phyloP scores from a whole-genome alignment of 1,140 invertebrate genomes.

The Drosophila setifemur region DNA sequence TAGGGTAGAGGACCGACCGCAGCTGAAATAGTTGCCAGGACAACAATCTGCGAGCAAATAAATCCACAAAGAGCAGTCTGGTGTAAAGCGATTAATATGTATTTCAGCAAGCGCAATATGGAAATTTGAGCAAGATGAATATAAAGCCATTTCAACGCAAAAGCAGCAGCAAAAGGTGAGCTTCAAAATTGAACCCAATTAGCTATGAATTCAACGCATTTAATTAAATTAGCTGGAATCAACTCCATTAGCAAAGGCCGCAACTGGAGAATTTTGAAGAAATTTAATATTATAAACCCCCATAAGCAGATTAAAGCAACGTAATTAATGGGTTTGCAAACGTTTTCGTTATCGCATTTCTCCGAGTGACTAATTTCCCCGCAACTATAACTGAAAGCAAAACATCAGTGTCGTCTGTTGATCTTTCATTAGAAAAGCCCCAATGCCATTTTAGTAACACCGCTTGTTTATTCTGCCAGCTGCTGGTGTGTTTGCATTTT shows the following conservation, averaged over 20 bases:
- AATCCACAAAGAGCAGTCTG: conserved; percentile 22
- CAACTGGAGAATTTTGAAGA: background rate
- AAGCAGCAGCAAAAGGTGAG: background rate
- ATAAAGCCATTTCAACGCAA: background rate
- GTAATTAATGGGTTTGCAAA: too few relatives aligned
- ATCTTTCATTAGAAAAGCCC: conserved; percentile 52
- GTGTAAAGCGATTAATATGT: conserved; percentile 39
- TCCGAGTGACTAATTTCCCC: too few relatives aligned
- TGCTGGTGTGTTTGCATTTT: conserved; percentile 18
- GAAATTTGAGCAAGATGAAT: conserved; percentile 4
- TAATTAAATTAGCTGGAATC: conserved; percentile 8
- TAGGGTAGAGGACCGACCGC: conserved; percentile 1
- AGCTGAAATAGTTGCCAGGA: conserved; percentile 27
- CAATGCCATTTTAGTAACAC: conserved; percentile 27
- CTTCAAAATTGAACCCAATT: conserved; percentile 8
- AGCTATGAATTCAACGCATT: conserved; percentile 8
- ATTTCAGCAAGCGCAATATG: conserved; percentile 10
- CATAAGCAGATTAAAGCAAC: too few relatives aligned
- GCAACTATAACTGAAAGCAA: background rate
- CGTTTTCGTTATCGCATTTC: too few relatives aligned
- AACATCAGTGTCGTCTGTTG: conserved; percentile 35
- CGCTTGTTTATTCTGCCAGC: conserved; percentile 38
- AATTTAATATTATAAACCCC: background rate
- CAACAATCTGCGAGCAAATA: conserved; percentile 26
- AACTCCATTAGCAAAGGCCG: background rate